These are phyloP conservation scores for Fulica atra DNA, from an alignment of 2,113 vertebrate species.

Conservation along the genomic window DNA sequence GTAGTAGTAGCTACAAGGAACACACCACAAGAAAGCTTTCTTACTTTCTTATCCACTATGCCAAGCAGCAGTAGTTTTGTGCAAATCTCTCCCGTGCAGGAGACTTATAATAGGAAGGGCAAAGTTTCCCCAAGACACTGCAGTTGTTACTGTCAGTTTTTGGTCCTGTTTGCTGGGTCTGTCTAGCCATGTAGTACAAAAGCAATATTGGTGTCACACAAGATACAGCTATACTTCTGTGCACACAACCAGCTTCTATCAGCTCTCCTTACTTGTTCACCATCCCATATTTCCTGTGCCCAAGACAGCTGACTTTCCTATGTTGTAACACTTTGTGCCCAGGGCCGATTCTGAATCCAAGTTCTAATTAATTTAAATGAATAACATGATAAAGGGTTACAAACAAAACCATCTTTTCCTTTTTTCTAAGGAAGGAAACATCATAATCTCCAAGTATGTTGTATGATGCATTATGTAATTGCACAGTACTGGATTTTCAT, in stretches of 20 bases:
- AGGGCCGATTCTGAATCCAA: background rate
- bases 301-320: background rate
- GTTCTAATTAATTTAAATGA: background rate
- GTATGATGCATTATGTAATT: background rate
- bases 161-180: background rate
- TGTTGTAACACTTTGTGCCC: background rate
- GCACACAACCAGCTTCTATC: background rate
- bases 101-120: slow-evolving; percentile 1
- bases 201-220: background rate
- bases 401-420: background rate
- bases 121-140: background rate
- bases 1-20: background rate
- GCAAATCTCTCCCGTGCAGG: background rate
- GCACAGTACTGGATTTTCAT: background rate
- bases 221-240: background rate
- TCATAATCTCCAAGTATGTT: background rate
- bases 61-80: background rate
- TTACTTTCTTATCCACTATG: background rate
- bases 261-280: background rate
- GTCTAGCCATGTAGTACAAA: background rate
- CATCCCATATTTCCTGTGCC: background rate
- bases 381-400: background rate
- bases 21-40: background rate
- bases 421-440: background rate
- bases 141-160: slow-evolving; percentile 67